Percentiles rank a stretch among this genome's conserved stretches.
phyloP scores from a whole-genome alignment of 2,888 invertebrate genomes.

The Agrilus mali region DNA sequence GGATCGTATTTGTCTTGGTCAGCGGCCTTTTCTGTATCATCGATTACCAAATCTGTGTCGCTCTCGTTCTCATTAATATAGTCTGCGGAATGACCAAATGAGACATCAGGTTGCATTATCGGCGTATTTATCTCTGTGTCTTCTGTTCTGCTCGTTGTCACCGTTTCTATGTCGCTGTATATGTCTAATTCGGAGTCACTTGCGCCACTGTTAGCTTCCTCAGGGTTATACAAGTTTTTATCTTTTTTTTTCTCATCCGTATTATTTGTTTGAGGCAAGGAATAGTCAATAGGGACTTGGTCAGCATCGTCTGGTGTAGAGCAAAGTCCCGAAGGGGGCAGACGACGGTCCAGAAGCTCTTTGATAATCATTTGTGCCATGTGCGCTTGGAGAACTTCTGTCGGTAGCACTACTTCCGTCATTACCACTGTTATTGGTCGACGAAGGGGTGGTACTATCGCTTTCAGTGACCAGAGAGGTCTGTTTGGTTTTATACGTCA shows the following conservation, averaged over 20 bases:
- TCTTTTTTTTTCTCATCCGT: constrained; percentile 14
- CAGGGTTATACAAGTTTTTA: constrained; percentile 16
- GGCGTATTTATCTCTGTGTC: constrained; percentile 13
- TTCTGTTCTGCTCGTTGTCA: constrained; percentile 28
- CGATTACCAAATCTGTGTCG: constrained; percentile 44
- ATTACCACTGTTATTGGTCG: neutral
- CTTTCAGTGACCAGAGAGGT: constrained; percentile 43
- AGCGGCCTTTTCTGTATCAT: constrained; percentile 30
- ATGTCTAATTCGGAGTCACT: constrained; percentile 43
- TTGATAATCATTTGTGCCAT: constrained; percentile 1
- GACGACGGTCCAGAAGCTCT: constrained; percentile 12
- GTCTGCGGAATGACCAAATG: neutral
- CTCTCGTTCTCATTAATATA: constrained; percentile 21
- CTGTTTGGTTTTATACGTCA: constrained; percentile 37
- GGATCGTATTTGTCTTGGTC: constrained; percentile 43
- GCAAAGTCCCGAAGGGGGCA: neutral
- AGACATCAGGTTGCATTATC: constrained; percentile 2
- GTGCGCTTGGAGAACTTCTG: neutral
- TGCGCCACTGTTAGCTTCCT: constrained; percentile 15
- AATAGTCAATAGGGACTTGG: constrained; percentile 23
- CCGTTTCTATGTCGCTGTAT: constrained; percentile 48
- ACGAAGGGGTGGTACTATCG: neutral
- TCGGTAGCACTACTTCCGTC: neutral
- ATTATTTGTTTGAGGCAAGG: constrained; percentile 18
- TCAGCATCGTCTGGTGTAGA: constrained; percentile 11